These are phyloP conservation scores for Drosophila punjabiensis DNA, from an alignment of 1,140 invertebrate genomes.

Conservation along the genomic window DNA sequence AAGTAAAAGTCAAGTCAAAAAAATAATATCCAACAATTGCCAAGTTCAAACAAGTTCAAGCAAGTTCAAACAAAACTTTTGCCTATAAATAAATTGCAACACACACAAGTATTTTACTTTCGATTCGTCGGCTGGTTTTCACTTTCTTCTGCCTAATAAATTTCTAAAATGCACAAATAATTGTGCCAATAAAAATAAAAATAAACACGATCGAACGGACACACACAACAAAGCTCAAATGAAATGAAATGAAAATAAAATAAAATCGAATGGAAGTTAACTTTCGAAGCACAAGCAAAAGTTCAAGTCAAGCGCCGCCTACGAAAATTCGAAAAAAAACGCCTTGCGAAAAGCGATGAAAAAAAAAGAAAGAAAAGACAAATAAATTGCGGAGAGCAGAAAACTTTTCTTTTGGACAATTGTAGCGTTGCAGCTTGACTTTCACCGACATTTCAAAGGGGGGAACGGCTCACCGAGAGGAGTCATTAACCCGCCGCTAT, in stretches of 20 bases:
- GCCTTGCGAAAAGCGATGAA: slow-evolving; percentile 39
- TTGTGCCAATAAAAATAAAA: slow-evolving; percentile 83
- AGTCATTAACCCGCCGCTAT: slow-evolving; percentile 60
- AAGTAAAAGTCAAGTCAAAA: slow-evolving; percentile 33
- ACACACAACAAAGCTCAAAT: not conserved
- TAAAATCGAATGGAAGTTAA: slow-evolving; percentile 48
- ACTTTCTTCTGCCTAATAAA: slow-evolving; percentile 76
- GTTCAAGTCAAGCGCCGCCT: slow-evolving; percentile 71
- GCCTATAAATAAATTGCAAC: slow-evolving; percentile 38
- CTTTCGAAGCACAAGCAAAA: slow-evolving; percentile 71
- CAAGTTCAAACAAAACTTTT: slow-evolving; percentile 6
- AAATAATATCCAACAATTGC: slow-evolving; percentile 1
- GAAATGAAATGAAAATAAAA: slow-evolving; percentile 36
- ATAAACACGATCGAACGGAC: slow-evolving; percentile 61
- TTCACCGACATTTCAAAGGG: slow-evolving; percentile 70
- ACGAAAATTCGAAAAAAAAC: slow-evolving; percentile 57
- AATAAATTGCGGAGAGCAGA: slow-evolving; percentile 65
- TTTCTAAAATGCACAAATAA: slow-evolving; percentile 84
- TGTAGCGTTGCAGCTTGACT: slow-evolving; percentile 80
- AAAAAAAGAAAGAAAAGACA: slow-evolving; percentile 46
- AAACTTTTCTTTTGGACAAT: slow-evolving; percentile 84
- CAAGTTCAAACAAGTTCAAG: slow-evolving; percentile 9
- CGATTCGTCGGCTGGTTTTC: slow-evolving; percentile 57
- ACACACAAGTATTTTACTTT: slow-evolving; percentile 57
- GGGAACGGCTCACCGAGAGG: not conserved